These are phyloP conservation scores for Pseudochirops cupreus DNA, from an alignment of 2,797 vertebrate genomes.

Conservation along the genomic window DNA sequence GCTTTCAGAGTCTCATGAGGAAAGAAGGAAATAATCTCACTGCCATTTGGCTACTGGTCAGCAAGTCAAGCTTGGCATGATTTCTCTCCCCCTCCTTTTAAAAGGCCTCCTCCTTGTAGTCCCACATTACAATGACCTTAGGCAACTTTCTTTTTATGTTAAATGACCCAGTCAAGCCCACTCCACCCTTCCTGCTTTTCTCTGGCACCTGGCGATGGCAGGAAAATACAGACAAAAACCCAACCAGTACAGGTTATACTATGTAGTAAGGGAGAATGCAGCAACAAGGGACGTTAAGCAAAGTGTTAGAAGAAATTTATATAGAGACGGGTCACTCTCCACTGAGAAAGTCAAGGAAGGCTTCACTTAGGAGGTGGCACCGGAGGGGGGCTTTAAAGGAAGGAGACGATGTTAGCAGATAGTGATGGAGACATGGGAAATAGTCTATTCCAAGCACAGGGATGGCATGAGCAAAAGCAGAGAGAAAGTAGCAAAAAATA, in stretches of 20 bases:
- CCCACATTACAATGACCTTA: background rate
- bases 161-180: background rate
- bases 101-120: background rate
- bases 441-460: background rate
- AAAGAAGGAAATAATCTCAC: background rate
- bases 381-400: background rate
- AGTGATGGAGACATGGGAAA: background rate
- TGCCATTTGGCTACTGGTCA: constrained; percentile 1
- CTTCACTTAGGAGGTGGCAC: background rate
- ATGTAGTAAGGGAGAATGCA: background rate
- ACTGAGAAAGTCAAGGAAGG: background rate
- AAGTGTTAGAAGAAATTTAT: background rate
- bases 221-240: background rate
- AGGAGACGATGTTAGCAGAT: background rate
- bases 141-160: constrained; percentile 2
- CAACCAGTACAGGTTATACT: background rate
- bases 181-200: constrained; percentile 4
- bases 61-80: background rate
- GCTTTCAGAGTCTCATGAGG: background rate
- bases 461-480: background rate
- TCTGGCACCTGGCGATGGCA: background rate
- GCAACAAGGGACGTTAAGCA: background rate
- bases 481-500: background rate
- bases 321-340: background rate
- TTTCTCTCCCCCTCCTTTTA: background rate